Base-by-base conservation (phyloP, 2,113 vertebrate genomes). In the Sigmodon hispidus region DNA sequence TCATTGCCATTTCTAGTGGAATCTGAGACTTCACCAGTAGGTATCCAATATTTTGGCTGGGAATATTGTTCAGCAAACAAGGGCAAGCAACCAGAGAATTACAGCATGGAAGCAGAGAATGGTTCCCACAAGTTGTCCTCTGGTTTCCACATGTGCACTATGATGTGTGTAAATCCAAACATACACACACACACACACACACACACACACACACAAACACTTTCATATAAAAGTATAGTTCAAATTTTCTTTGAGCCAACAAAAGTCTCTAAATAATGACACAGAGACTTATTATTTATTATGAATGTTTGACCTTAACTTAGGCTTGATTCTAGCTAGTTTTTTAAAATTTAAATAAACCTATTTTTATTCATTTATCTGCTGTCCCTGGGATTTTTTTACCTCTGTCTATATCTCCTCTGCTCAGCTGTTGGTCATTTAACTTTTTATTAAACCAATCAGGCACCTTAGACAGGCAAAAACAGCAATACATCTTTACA, bases 11-110 rank as follows among this genome's bases (percentile, higher is more conserved):
- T 3, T 88, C 50, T 79, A 45, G 31, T 52, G 69, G 75, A 5
- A 43, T 83, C 57, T 75, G 40, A 81, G 80, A 90, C 69, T 81
- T 88, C 59, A 95, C 40, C 59, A 48, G 79, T 88, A 93, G 52
- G 93, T 79, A 93, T 57, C 16, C 90, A 75, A 75, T 72, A 90
- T 13, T 79, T 94, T 43, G 3, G 0, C 29, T 50, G 10, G 1
- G 22, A 19, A 17, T 8, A 67, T 12, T 36, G 43, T 48, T 67
- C 34, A 24, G 15, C 17, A 6, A 9, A 67, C 22, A 7, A 36
- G 31, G 15, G 43, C 2, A 16, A 55, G n/a, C 15, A 83, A 61
- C 3, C 79, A 45, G 26, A 45, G 40, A 84, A 43, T 15, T 29
- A 17, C 24, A 9, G 40, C 24, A 24, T 83, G 13, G 12, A 81